Percentiles rank a stretch among this genome's conserved stretches.
These are phyloP conservation scores for Acrobasis repandana DNA, from an alignment of 2,888 invertebrate species.

Conservation along the genomic window DNA sequence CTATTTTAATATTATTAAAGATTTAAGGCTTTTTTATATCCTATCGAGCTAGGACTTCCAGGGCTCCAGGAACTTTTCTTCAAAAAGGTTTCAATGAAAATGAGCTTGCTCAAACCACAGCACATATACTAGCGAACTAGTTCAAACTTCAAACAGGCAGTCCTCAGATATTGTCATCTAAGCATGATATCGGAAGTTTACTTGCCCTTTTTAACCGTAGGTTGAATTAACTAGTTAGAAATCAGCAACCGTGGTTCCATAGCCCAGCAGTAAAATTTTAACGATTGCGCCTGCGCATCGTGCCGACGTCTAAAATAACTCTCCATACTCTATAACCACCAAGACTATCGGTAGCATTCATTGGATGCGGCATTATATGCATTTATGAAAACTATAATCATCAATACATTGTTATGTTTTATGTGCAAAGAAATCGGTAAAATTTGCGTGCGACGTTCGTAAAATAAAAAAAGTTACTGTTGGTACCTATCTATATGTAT, in stretches of 20 bases:
- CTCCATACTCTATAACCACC: slow-evolving; percentile 31
- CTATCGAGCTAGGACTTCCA: too few relatives aligned
- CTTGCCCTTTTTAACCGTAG: neutral
- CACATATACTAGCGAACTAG: too few relatives aligned
- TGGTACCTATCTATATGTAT: too few relatives aligned
- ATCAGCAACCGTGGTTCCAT: slow-evolving; percentile 36
- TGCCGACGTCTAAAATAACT: slow-evolving; percentile 48
- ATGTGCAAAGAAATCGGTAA: neutral
- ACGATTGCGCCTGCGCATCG: slow-evolving; percentile 46
- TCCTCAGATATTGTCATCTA: neutral
- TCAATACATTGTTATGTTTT: neutral
- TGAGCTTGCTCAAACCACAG: too few relatives aligned
- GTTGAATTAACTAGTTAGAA: slow-evolving; percentile 14
- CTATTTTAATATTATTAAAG: too few relatives aligned
- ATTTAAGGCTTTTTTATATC: too few relatives aligned
- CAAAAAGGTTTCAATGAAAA: too few relatives aligned
- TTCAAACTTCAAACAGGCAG: too few relatives aligned
- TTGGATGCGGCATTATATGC: slow-evolving; percentile 41
- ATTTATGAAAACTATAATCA: slow-evolving; percentile 13
- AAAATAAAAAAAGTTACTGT: neutral
- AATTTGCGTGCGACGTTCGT: neutral
- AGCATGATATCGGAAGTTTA: neutral
- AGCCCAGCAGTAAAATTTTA: slow-evolving; percentile 54
- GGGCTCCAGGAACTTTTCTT: too few relatives aligned
- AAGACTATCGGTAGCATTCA: slow-evolving; percentile 26